These are phyloP conservation scores for Smutsia temminckii DNA, from an alignment of 2,797 vertebrate species.

Conservation along the genomic window DNA sequence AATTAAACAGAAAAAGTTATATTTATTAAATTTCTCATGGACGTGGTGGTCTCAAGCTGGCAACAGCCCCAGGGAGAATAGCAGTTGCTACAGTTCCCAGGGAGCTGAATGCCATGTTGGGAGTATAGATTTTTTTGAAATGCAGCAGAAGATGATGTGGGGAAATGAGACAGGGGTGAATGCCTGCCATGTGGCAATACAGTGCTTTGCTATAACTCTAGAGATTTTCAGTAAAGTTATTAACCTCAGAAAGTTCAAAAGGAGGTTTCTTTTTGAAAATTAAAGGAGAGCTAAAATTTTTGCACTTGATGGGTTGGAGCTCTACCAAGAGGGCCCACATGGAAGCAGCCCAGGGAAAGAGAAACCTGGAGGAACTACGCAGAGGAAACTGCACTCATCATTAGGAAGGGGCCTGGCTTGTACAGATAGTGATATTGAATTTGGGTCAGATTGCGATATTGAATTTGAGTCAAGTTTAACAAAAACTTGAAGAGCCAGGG, in stretches of 20 bases:
- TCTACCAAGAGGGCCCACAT: background rate
- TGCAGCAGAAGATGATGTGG: background rate
- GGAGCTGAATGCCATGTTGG: background rate
- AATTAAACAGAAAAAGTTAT: constrained; percentile 15
- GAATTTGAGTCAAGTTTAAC: background rate
- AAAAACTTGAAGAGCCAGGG: background rate
- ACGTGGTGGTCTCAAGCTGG: background rate
- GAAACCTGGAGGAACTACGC: background rate
- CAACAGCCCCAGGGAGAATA: background rate
- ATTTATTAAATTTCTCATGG: background rate
- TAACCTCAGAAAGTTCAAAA: background rate
- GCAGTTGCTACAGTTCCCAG: background rate
- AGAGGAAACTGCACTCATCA: background rate
- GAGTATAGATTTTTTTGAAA: background rate
- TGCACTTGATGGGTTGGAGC: background rate
- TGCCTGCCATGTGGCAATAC: background rate
- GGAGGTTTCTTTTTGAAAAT: background rate
- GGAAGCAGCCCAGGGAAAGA: background rate
- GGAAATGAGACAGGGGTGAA: background rate
- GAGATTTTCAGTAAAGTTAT: background rate
- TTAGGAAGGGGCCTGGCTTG: background rate
- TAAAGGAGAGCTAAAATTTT: background rate
- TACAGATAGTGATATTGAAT: background rate
- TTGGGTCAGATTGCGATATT: background rate
- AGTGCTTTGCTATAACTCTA: background rate